A percentile compares a stretch with the other conserved stretches of the same genome.
Conservation (phyloP, 2,888 invertebrate species). For the Chirona hameri region DNA sequence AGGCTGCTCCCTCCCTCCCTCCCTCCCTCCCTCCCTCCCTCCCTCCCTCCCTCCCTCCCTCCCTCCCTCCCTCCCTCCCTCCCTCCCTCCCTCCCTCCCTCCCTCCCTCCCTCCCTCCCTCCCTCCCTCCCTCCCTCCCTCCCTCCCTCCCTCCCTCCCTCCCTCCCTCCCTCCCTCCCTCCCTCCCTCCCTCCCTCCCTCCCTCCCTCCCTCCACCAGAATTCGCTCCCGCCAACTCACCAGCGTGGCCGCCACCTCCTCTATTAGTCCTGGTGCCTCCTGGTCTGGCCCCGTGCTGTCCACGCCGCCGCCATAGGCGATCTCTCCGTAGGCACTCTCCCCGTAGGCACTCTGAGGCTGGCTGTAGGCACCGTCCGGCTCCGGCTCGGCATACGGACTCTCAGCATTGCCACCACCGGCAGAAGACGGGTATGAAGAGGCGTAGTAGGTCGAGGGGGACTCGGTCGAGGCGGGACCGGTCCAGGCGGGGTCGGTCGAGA, state of each 20-base stretch:
- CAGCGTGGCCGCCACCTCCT: neutral
- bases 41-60: no score
- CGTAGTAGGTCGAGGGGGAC: neutral
- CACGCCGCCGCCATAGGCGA: neutral
- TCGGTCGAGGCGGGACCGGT: neutral
- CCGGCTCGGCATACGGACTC: neutral
- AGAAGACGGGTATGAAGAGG: neutral
- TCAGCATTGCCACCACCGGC: neutral
- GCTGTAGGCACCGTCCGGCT: no score
- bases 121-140: no score
- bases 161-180: no score
- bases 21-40: no score
- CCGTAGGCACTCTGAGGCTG: neutral
- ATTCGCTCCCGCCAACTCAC: neutral
- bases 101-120: no score
- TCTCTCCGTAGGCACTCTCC: neutral
- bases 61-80: no score
- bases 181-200: no score
- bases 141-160: no score
- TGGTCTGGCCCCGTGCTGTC: neutral
- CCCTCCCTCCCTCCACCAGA: no score
- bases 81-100: no score
- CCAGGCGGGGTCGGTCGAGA: neutral
- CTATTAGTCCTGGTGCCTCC: neutral
- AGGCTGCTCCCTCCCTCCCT: no score